phyloP scores from a whole-genome alignment of 2,888 invertebrate genomes.

The Papilio gigon region DNA sequence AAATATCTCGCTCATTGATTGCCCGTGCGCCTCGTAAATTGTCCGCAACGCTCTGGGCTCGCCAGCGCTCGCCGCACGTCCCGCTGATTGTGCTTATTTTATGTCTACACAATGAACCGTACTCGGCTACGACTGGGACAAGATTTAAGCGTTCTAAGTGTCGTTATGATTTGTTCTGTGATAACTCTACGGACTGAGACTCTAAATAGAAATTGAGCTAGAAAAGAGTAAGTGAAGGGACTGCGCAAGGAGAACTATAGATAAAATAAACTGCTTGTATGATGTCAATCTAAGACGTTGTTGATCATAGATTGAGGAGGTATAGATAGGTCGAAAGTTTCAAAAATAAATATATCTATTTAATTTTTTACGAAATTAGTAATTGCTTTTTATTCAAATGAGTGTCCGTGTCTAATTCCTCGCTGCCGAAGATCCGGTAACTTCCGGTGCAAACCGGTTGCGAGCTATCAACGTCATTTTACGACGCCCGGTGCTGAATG shows the following conservation, averaged over 20 bases:
- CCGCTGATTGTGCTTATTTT: conserved; percentile 57
- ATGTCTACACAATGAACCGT: conserved; percentile 50
- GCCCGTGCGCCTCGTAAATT: conserved; percentile 46
- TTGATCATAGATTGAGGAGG: neutral
- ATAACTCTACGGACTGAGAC: neutral
- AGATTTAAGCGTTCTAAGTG: neutral
- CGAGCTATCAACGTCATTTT: conserved; percentile 42
- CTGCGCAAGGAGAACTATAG: neutral
- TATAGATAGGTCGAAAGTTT: neutral
- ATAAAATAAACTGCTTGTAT: too few relatives aligned
- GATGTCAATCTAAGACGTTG: too few relatives aligned
- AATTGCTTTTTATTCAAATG: conserved; percentile 31
- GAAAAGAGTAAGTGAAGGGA: neutral
- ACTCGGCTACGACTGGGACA: conserved; percentile 42
- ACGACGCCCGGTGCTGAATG: conserved; percentile 47
- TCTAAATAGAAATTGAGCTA: neutral
- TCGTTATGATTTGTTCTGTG: conserved; percentile 1
- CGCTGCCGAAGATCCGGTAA: conserved; percentile 36
- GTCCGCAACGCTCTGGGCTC: conserved; percentile 28
- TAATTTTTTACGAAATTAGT: conserved; percentile 36
- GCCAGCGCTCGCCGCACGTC: conserved; percentile 54
- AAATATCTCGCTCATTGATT: conserved; percentile 66
- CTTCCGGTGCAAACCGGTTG: conserved; percentile 45
- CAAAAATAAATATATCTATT: neutral
- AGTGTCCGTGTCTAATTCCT: conserved; percentile 44